Conservation (phyloP, 2,888 invertebrate species). For the Apamea anceps region DNA sequence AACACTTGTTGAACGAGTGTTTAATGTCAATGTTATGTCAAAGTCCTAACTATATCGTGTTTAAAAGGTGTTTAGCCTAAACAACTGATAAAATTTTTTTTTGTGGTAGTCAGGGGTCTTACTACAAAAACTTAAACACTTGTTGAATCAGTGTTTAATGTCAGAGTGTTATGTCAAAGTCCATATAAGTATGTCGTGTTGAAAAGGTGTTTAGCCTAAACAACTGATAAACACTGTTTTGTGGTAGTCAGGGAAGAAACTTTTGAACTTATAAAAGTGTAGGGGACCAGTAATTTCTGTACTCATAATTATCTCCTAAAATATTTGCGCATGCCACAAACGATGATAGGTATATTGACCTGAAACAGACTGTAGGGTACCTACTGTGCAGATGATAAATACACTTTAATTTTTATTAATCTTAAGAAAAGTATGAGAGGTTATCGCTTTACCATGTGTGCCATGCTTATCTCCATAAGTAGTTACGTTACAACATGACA, state of each 20-base stretch:
- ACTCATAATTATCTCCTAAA: constrained; percentile 31
- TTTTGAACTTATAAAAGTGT: constrained; percentile 27
- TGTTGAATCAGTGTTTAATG: no score
- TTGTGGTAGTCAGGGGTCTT: no score
- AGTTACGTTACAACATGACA: constrained; percentile 65
- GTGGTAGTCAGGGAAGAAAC: background rate
- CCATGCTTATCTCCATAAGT: constrained; percentile 73
- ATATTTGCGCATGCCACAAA: constrained; percentile 41
- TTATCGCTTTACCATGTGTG: constrained; percentile 70
- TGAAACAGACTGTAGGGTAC: constrained; percentile 45
- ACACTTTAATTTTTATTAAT: constrained; percentile 54
- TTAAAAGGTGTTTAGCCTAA: no score
- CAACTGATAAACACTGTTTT: no score
- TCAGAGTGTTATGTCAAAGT: no score
- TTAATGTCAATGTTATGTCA: no score
- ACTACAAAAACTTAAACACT: no score
- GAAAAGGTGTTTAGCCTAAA: no score
- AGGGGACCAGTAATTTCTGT: constrained; percentile 30
- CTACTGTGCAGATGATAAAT: constrained; percentile 47
- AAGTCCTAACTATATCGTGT: no score
- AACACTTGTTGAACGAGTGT: no score
- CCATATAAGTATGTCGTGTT: no score
- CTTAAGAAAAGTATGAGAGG: constrained; percentile 65
- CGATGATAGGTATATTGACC: constrained; percentile 61
- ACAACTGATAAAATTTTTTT: no score